phyloP scores from a whole-genome alignment of 2,113 vertebrate genomes.

The Sinosuthora webbiana region DNA sequence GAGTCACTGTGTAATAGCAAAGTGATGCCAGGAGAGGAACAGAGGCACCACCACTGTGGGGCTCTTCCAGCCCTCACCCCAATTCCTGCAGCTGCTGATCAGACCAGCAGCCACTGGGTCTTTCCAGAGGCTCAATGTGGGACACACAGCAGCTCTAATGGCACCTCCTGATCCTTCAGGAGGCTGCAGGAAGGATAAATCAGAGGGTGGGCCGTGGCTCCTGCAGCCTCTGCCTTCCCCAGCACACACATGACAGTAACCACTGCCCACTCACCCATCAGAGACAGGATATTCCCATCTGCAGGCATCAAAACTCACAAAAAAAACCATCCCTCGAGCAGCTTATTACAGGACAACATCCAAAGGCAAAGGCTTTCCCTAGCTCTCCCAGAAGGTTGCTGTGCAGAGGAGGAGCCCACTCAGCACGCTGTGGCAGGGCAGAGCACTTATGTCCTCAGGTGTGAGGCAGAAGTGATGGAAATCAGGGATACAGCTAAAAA shows the following conservation, averaged over 20 bases:
- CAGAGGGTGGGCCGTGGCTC: not conserved
- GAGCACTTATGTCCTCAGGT: not conserved
- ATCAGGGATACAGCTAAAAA: not conserved
- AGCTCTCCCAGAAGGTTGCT: not conserved
- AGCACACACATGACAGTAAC: not conserved
- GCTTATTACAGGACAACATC: not conserved
- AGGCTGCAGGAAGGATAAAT: not conserved
- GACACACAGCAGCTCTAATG: not conserved
- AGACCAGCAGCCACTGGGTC: not conserved
- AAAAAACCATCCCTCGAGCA: not conserved
- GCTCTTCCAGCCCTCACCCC: not conserved
- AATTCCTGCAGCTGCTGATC: not conserved
- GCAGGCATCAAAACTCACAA: not conserved
- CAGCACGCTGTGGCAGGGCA: not conserved
- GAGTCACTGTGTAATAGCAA: not conserved
- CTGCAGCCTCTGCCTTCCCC: not conserved
- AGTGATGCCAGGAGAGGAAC: not conserved
- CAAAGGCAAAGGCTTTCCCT: not conserved
- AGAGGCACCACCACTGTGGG: not conserved
- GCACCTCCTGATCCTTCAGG: fast-evolving
- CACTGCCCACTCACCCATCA: not conserved
- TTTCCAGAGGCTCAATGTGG: fast-evolving
- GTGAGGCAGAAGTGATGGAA: not conserved
- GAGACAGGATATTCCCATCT: not conserved
- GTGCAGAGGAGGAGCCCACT: fast-evolving